Evolutionary conservation across 1,140 invertebrate species (phyloP).

Genomic region (Teleogryllus occipitalis): DNA sequence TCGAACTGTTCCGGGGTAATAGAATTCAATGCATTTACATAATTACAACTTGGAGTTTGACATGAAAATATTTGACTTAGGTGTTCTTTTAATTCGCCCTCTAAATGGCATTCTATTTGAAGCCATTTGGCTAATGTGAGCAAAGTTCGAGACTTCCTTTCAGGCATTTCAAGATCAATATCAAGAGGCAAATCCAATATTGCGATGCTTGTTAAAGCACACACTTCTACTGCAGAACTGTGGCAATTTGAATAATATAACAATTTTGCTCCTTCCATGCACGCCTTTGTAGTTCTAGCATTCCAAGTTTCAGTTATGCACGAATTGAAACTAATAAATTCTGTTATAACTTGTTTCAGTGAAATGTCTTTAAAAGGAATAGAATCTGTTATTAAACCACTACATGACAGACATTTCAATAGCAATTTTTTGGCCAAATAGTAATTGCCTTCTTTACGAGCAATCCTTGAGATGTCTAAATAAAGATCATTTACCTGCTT

Average conservation of each 20-base stretch:
- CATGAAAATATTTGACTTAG: too few species aligned
- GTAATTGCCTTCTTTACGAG: slow-evolving; percentile 75
- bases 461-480: slow-evolving; percentile 61
- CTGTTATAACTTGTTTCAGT: slow-evolving; percentile 13
- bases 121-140: slow-evolving; percentile 71
- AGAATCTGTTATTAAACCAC: background rate
- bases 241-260: slow-evolving; percentile 36
- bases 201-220: slow-evolving; percentile 53
- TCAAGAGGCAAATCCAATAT: slow-evolving; percentile 50
- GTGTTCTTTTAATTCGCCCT: too few species aligned
- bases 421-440: slow-evolving; percentile 60
- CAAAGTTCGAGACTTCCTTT: slow-evolving; percentile 58
- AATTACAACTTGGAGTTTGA: too few species aligned
- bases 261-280: slow-evolving; percentile 36
- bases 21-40: too few species aligned
- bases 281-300: slow-evolving; percentile 29
- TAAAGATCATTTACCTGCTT: slow-evolving; percentile 34
- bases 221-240: slow-evolving; percentile 55
- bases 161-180: slow-evolving; percentile 45
- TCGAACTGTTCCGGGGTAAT: background rate
- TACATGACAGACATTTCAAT: slow-evolving; percentile 41
- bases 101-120: slow-evolving; percentile 38
- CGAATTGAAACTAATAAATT: background rate
- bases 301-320: slow-evolving; percentile 3
- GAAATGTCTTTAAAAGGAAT: slow-evolving; percentile 22